phyloP scores from a whole-genome alignment of 2,113 vertebrate species.

The Plecotus auritus region DNA sequence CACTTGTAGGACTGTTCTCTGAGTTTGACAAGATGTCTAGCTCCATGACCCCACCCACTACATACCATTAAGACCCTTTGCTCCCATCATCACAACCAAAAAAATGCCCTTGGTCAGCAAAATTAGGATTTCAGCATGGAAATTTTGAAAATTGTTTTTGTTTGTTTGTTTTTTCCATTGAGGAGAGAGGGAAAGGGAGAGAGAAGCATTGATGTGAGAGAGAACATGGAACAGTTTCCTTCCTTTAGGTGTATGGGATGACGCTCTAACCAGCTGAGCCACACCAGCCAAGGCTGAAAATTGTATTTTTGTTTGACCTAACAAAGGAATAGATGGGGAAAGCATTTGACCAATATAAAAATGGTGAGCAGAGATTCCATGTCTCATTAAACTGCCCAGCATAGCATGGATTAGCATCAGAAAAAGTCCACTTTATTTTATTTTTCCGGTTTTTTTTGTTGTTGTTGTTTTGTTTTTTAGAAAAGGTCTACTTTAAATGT shows the following conservation, averaged over 20 bases:
- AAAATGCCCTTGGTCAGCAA: background rate
- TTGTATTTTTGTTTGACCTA: background rate
- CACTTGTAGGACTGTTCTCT: background rate
- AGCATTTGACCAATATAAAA: background rate
- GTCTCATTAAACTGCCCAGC: background rate
- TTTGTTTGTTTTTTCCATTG: background rate
- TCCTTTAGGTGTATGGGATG: no score
- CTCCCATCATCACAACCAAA: background rate
- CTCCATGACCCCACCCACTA: background rate
- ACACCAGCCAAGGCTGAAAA: background rate
- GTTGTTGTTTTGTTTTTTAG: no score
- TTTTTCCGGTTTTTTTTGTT: no score
- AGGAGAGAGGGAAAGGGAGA: no score
- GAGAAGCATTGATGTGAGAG: no score
- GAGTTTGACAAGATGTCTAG: background rate
- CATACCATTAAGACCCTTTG: background rate
- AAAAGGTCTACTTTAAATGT: background rate
- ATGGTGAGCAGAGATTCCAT: background rate
- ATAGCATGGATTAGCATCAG: background rate
- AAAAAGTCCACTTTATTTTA: background rate
- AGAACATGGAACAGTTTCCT: no score
- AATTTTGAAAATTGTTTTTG: background rate
- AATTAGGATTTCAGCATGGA: background rate
- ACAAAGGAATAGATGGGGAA: background rate
- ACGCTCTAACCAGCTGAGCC: no score